Base-by-base conservation (phyloP, 2,888 invertebrate genomes). In the Eudemis profundana region DNA sequence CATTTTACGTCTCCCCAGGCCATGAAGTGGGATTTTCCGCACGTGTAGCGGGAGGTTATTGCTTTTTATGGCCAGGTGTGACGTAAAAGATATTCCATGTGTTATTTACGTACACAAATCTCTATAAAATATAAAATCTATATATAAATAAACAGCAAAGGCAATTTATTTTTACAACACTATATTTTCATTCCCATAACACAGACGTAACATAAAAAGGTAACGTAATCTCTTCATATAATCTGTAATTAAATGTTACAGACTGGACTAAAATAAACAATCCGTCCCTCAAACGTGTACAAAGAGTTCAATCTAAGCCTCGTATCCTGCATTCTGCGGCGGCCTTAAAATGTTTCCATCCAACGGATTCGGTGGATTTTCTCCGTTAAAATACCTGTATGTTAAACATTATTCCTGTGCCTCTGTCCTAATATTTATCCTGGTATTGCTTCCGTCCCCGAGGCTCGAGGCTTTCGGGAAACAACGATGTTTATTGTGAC, bases 261-360 rank as follows among this genome's bases (percentile, higher is more conserved):
- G 10, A n/a, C 27, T 23, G 21, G 38, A 21, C 56, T 44, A 44
- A 44, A 56, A 27, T 29, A 44, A 7, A 40, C 29, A 44, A 42
- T 29, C 27, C 17, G 10, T 14, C 54, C 12, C 40, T 17, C 12
- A 56, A 19, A 42, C 42, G 42, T n/a, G 15, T 3, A 44, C 42
- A 56, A 56, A 56, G 56, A 29, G 42, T 44, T n/a, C 42, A 56
- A 56, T 56, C 42, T 42, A 21, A 46, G n/a, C 21, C 19, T n/a
- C n/a, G 19, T 38, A n/a, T n/a, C 40, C 56, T 15, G 15, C 42
- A 42, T 54, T 53, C n/a, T 44, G 17, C 29, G 42, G 56, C 17
- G 42, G 42, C 42, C 27, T 44, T 17, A 56, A 56, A 56, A 42
- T 56, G 42, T 56, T 56, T 40, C 10, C 14, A 29, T 14, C 14